phyloP scores from a whole-genome alignment of 2,113 vertebrate species.

The Pelodiscus sinensis region DNA sequence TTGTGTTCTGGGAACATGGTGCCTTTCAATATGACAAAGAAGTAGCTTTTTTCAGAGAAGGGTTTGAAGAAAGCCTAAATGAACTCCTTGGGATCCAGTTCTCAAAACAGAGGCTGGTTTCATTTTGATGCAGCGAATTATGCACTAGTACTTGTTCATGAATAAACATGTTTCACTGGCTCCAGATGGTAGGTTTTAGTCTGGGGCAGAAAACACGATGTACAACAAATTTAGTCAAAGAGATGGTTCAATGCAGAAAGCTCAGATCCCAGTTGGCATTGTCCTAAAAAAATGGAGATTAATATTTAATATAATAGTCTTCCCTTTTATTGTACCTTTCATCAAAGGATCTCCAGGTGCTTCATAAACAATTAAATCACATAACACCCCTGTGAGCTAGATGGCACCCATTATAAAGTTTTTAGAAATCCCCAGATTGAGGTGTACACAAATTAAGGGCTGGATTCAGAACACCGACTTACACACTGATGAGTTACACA shows the following conservation, averaged over 20 bases:
- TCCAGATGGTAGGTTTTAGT: background rate
- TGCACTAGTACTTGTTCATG: background rate
- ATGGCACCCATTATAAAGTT: background rate
- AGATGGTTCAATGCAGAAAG: background rate
- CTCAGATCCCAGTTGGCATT: background rate
- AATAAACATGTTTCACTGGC: background rate
- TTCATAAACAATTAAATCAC: accelerated
- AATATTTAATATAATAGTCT: accelerated
- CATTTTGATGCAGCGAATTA: accelerated
- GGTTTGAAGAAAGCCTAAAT: conserved; percentile 23
- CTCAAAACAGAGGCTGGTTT: background rate
- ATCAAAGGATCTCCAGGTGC: accelerated
- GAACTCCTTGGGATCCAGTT: background rate
- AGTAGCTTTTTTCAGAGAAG: conserved; percentile 27
- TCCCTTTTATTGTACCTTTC: background rate
- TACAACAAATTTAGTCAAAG: background rate
- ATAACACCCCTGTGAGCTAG: background rate
- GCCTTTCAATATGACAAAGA: conserved; percentile 39
- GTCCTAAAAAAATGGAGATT: background rate
- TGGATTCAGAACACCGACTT: background rate
- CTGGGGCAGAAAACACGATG: background rate
- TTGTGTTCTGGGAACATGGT: conserved; percentile 13
- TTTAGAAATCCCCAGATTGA: background rate
- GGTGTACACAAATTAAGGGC: background rate
- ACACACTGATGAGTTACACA: too few relatives aligned